Conservation (phyloP, 2,113 vertebrate genomes). For the Cynoglossus semilaevis region DNA sequence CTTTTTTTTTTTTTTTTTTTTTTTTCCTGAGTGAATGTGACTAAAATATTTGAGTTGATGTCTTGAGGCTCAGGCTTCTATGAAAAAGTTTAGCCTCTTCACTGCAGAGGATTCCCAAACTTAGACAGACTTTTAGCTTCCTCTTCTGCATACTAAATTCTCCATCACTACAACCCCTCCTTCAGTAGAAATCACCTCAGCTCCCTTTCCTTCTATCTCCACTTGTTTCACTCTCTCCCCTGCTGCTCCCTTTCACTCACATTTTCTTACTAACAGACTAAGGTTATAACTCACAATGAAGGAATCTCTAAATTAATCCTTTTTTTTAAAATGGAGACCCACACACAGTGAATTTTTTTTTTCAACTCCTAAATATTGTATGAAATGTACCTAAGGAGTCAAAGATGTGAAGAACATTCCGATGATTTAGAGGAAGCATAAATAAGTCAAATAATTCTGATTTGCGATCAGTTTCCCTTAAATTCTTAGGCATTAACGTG, state of each 20-base stretch:
- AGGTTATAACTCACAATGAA: constrained; percentile 10
- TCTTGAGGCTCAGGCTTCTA: constrained; percentile 62
- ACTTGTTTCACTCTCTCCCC: constrained; percentile 9
- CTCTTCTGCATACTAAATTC: constrained; percentile 59
- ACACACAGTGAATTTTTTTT: no score
- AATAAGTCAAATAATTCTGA: no score
- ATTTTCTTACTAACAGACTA: constrained; percentile 10
- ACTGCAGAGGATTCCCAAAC: constrained; percentile 60
- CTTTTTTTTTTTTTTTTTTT: constrained; percentile 21
- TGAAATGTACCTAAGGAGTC: no score
- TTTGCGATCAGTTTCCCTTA: no score
- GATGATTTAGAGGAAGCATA: no score
- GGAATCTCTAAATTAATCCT: background rate
- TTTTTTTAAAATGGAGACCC: no score
- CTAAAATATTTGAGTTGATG: constrained; percentile 63
- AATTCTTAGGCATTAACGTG: no score
- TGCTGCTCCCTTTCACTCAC: constrained; percentile 7
- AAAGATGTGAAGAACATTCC: no score
- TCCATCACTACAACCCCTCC: constrained; percentile 16
- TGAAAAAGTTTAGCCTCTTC: constrained; percentile 66
- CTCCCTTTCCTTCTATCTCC: constrained; percentile 7
- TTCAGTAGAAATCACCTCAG: constrained; percentile 42
- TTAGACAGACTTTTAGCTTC: constrained; percentile 56
- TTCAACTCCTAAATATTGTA: no score
- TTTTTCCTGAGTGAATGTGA: constrained; percentile 57